Evolutionary conservation across 1,140 invertebrate species (phyloP).

Genomic region (Bursaphelenchus mucronatus): DNA sequence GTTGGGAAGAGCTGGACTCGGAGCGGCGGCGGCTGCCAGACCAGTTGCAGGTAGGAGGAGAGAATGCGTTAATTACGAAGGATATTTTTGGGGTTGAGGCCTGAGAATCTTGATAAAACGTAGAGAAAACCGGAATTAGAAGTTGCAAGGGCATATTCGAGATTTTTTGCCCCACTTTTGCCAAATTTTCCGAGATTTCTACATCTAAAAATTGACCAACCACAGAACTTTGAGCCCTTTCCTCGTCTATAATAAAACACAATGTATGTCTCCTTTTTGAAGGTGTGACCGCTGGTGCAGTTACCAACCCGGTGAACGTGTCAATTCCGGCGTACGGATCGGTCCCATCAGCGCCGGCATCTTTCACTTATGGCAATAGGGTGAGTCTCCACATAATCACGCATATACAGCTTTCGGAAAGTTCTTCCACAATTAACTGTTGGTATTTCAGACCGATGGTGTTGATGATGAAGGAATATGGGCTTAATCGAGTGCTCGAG

Average conservation of each 20-base stretch:
- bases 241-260: too few species aligned
- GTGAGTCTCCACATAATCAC: conserved; percentile 1
- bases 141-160: too few species aligned
- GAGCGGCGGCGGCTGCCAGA: too few species aligned
- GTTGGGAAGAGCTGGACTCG: too few species aligned
- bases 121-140: too few species aligned
- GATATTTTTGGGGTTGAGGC: not conserved
- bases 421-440: not conserved
- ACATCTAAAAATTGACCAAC: too few species aligned
- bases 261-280: not conserved
- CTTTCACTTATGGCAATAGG: conserved; percentile 22
- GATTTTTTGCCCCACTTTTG: too few species aligned
- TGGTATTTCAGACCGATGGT: not conserved
- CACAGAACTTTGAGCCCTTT: too few species aligned
- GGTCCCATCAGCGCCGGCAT: conserved; percentile 7
- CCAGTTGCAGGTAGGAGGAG: not conserved
- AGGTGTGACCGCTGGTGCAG: conserved; percentile 15
- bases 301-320: conserved; percentile 2
- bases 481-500: conserved; percentile 24
- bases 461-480: conserved; percentile 45
- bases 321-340: conserved; percentile 14
- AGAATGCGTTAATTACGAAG: conserved; percentile 1
- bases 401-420: conserved; percentile 6
- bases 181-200: too few species aligned
- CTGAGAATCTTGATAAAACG: not conserved